These are phyloP conservation scores for Protobothrops mucrosquamatus DNA, from an alignment of 2,113 vertebrate species.

Conservation along the genomic window DNA sequence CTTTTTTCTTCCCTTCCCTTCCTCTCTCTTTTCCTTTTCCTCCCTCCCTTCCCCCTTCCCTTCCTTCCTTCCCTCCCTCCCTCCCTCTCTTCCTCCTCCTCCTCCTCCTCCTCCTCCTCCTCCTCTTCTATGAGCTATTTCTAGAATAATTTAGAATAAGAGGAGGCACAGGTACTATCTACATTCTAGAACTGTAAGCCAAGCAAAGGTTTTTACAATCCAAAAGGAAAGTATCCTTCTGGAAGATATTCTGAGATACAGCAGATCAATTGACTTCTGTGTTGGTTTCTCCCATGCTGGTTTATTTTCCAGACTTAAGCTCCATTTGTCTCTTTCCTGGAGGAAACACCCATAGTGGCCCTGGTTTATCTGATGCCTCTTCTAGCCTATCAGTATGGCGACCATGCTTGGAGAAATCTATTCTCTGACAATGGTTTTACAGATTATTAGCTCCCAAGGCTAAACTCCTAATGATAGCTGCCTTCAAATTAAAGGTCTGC, in stretches of 20 bases:
- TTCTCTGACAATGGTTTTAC: constrained; percentile 5
- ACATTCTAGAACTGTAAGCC: background rate
- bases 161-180: background rate
- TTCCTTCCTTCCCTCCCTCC: background rate
- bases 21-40: too few relatives aligned
- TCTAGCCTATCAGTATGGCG: background rate
- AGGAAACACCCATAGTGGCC: background rate
- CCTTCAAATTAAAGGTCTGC: background rate
- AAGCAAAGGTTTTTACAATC: background rate
- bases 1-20: background rate
- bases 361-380: background rate
- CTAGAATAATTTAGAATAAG: background rate
- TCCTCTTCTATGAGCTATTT: background rate
- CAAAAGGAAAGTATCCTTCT: background rate
- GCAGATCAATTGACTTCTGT: background rate
- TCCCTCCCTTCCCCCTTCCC: too few relatives aligned
- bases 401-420: background rate
- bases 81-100: background rate
- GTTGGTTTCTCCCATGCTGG: background rate
- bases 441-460: background rate
- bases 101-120: background rate
- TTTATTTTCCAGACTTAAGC: background rate
- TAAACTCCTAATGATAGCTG: background rate
- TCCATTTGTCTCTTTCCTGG: background rate
- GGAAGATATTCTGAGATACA: background rate